Percentiles rank a stretch among this genome's conserved stretches.
These are phyloP conservation scores for Serinus canaria DNA, from an alignment of 2,113 vertebrate species.

Conservation along the genomic window DNA sequence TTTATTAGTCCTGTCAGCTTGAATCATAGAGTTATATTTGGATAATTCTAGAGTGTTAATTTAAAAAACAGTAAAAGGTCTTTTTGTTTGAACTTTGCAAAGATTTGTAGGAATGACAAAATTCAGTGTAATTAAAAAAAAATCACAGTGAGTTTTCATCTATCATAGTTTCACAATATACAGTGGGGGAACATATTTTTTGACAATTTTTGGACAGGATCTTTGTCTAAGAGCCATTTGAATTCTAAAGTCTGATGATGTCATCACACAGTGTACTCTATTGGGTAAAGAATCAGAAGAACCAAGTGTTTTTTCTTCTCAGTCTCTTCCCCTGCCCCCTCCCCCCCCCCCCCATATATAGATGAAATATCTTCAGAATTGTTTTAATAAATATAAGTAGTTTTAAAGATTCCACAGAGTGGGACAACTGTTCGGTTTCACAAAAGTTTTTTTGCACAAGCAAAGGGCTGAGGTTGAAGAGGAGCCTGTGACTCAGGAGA, in stretches of 20 bases:
- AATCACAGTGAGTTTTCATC: neutral
- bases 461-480: neutral
- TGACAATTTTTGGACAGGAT: neutral
- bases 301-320: accelerated
- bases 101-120: neutral
- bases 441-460: neutral
- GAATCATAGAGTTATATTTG: neutral
- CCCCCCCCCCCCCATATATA: neutral
- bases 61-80: neutral
- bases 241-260: neutral
- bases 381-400: neutral
- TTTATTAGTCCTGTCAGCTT: neutral
- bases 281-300: neutral
- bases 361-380: neutral
- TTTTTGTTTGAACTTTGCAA: neutral
- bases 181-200: neutral
- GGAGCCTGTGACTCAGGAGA: neutral
- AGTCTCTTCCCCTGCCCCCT: too few species aligned
- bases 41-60: neutral
- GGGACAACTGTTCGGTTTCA: neutral
- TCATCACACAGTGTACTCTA: neutral
- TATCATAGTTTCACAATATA: neutral
- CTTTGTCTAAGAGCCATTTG: neutral
- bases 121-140: neutral
- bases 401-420: neutral